Evolutionary conservation across 2,113 vertebrate genomes (phyloP).

Genomic region (Prochilodus magdalenae): DNA sequence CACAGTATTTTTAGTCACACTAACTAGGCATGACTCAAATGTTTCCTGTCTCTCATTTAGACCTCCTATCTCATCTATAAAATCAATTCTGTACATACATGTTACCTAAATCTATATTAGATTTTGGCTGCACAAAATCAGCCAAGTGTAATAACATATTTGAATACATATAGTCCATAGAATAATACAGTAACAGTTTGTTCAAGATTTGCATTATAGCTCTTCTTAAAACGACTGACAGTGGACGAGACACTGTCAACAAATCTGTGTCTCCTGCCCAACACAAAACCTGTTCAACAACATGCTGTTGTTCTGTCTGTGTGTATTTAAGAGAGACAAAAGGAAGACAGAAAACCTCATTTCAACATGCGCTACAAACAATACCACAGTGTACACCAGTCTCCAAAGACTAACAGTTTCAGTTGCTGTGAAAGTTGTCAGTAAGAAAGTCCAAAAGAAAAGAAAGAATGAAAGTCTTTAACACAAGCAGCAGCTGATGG

Average conservation of each 20-base stretch:
- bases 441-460: constrained; percentile 1
- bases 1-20: background rate
- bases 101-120: background rate
- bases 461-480: constrained; percentile 16
- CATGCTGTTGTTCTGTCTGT: background rate
- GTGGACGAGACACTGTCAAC: constrained; percentile 4
- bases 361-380: constrained; percentile 29
- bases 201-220: background rate
- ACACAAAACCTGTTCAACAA: constrained; percentile 20
- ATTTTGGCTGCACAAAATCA: background rate
- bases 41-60: background rate
- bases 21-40: background rate
- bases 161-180: background rate
- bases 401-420: constrained; percentile 1
- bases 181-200: background rate
- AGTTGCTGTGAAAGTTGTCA: background rate
- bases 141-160: background rate
- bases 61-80: background rate
- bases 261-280: background rate
- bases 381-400: constrained; percentile 15
- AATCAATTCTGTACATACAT: background rate
- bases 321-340: background rate
- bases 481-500: constrained; percentile 25
- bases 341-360: constrained; percentile 11
- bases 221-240: background rate